Percentiles rank a stretch among this genome's conserved stretches.
These are phyloP conservation scores for Drosophila maculinotata DNA, from an alignment of 2,888 invertebrate species.

Conservation along the genomic window DNA sequence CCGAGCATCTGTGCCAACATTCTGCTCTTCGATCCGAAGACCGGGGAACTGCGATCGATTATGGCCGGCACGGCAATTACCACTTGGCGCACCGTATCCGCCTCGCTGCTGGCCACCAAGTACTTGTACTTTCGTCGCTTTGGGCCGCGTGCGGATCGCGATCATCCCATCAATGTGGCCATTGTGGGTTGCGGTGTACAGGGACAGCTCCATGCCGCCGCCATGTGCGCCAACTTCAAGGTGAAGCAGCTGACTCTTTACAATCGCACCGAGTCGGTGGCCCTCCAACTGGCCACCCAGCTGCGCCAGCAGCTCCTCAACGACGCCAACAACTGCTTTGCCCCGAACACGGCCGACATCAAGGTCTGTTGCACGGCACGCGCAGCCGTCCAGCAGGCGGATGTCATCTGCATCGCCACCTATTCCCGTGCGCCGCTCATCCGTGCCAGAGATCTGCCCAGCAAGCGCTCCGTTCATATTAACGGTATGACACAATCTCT, in stretches of 20 bases:
- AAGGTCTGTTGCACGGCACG: conserved; percentile 67
- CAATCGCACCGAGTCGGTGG: conserved; percentile 85
- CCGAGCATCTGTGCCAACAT: conserved; percentile 85
- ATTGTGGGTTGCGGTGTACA: conserved; percentile 87
- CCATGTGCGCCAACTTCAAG: conserved; percentile 85
- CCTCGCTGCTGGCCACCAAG: conserved; percentile 87
- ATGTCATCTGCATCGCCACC: conserved; percentile 88
- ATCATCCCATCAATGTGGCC: conserved; percentile 69
- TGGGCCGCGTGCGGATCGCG: conserved; percentile 38
- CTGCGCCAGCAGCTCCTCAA: conserved; percentile 52
- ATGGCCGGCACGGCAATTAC: conserved; percentile 87
- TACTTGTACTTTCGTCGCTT: conserved; percentile 84
- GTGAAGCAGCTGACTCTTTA: conserved; percentile 86
- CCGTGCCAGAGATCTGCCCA: conserved; percentile 85
- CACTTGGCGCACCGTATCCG: conserved; percentile 87
- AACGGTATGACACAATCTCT: conserved; percentile 86
- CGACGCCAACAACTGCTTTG: background rate
- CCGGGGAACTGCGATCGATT: conserved; percentile 85
- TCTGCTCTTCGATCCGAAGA: conserved; percentile 84
- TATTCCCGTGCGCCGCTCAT: conserved; percentile 86
- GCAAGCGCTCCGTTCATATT: conserved; percentile 86
- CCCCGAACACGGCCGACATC: conserved; percentile 7
- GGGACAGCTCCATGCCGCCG: conserved; percentile 86
- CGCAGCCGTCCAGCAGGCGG: conserved; percentile 87
- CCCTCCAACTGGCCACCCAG: conserved; percentile 79